These are phyloP conservation scores for Eciton burchellii DNA, from an alignment of 1,140 invertebrate genomes.

Conservation along the genomic window DNA sequence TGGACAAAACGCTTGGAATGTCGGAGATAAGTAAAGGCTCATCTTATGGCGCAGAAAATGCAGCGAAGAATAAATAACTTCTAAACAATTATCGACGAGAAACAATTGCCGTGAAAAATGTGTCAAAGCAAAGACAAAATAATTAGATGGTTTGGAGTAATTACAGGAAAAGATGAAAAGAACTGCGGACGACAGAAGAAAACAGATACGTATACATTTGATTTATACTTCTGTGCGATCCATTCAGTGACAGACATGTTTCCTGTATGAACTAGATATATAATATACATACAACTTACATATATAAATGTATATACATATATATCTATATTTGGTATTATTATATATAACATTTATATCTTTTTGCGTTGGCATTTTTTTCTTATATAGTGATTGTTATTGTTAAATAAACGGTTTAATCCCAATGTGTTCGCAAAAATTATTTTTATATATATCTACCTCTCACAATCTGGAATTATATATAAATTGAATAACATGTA, in stretches of 20 bases:
- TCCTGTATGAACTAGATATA: slow-evolving; percentile 40
- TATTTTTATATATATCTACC: neutral
- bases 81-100: neutral
- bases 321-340: slow-evolving; percentile 6
- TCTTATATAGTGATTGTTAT: slow-evolving; percentile 60
- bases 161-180: neutral
- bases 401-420: slow-evolving; percentile 67
- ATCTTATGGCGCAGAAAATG: slow-evolving; percentile 88
- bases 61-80: slow-evolving; percentile 75
- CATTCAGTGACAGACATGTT: slow-evolving; percentile 38
- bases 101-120: slow-evolving; percentile 14
- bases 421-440: neutral
- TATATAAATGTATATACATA: neutral
- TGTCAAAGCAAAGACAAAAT: slow-evolving; percentile 11
- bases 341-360: slow-evolving; percentile 50
- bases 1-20: slow-evolving; percentile 92
- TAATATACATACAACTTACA: slow-evolving; percentile 15
- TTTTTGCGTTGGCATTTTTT: slow-evolving; percentile 56
- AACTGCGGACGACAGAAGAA: neutral
- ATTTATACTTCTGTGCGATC: slow-evolving; percentile 51
- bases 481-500: no score
- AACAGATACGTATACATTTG: slow-evolving; percentile 53
- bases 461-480: neutral
- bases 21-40: slow-evolving; percentile 94
- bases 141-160: neutral